These are phyloP conservation scores for Microctenopoma stevenorrisi DNA, from an alignment of 2,797 vertebrate genomes.

Conservation along the genomic window DNA sequence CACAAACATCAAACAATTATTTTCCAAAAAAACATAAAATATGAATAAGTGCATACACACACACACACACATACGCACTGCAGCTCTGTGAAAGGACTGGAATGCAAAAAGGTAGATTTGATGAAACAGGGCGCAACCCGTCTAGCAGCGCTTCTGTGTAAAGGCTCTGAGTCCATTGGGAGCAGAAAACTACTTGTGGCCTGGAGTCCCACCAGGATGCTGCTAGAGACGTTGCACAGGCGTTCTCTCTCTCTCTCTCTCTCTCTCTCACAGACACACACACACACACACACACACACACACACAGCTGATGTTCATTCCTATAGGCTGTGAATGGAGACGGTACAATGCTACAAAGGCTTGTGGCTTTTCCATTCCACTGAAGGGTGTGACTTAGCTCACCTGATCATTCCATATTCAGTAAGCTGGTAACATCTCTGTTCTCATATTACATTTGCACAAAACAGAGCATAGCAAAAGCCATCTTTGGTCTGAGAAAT, in stretches of 20 bases:
- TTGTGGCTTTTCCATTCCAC: not conserved
- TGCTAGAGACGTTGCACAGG: conserved; percentile 10
- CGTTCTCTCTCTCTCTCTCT: not conserved
- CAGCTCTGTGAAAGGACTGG: conserved; percentile 10
- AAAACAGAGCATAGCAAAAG: too few relatives aligned
- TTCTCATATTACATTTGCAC: not conserved
- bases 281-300: conserved; percentile 9
- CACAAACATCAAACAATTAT: conserved; percentile 42
- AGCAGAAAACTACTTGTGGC: conserved; percentile 40
- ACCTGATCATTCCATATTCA: not conserved
- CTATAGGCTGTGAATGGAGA: not conserved
- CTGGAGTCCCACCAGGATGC: conserved; percentile 40
- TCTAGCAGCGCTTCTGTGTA: conserved; percentile 20
- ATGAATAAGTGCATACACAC: conserved; percentile 18
- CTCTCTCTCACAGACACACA: not conserved
- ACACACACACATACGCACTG: conserved; percentile 4
- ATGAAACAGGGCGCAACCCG: conserved; percentile 55
- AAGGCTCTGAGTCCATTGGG: conserved; percentile 31
- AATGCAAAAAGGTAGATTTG: conserved; percentile 34
- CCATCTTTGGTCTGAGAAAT: not conserved
- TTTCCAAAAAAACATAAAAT: conserved; percentile 21
- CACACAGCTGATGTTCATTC: conserved; percentile 11
- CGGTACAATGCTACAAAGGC: not conserved
- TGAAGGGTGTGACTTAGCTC: not conserved
- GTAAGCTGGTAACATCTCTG: not conserved